Percentiles rank a stretch among this genome's conserved stretches.
phyloP scores from a whole-genome alignment of 1,140 invertebrate genomes.

The Drosophila subpulchrella region DNA sequence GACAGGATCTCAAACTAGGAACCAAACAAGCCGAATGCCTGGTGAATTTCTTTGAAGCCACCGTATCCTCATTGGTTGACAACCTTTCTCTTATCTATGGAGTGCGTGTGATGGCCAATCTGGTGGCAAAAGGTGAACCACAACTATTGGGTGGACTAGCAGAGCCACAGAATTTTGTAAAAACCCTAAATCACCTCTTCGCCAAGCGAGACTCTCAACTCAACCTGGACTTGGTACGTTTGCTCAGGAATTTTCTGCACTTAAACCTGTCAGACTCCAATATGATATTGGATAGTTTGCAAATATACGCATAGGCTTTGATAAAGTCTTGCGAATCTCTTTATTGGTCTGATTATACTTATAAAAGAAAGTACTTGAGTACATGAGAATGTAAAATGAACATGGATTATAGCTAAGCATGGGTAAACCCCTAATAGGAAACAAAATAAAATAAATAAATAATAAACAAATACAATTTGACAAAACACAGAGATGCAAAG shows the following conservation, averaged over 20 bases:
- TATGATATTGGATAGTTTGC: conserved; percentile 27
- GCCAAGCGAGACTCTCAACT: conserved; percentile 23
- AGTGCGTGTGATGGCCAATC: conserved; percentile 61
- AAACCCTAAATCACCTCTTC: conserved; percentile 58
- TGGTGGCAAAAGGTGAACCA: conserved; percentile 28
- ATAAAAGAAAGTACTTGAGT: conserved; percentile 10
- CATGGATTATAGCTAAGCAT: background rate
- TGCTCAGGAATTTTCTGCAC: conserved; percentile 37
- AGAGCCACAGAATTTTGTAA: conserved; percentile 9
- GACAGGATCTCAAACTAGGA: background rate
- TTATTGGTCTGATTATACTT: conserved; percentile 19
- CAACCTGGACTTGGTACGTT: conserved; percentile 41
- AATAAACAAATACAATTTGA: conserved; percentile 10
- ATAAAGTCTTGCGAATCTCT: conserved; percentile 29
- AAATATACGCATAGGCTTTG: conserved; percentile 16
- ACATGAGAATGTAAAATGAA: conserved; percentile 2
- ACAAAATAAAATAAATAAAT: conserved; percentile 20
- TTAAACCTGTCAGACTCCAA: conserved; percentile 15
- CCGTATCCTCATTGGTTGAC: background rate
- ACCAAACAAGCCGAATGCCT: conserved; percentile 31
- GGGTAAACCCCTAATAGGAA: background rate
- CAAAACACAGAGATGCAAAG: background rate
- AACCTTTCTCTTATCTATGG: conserved; percentile 45
- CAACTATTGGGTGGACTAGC: conserved; percentile 7
- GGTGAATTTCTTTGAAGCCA: conserved; percentile 22